Percentiles rank a stretch among this genome's conserved stretches.
phyloP scores from a whole-genome alignment of 2,888 invertebrate genomes.

The Troides oblongomaculatus region DNA sequence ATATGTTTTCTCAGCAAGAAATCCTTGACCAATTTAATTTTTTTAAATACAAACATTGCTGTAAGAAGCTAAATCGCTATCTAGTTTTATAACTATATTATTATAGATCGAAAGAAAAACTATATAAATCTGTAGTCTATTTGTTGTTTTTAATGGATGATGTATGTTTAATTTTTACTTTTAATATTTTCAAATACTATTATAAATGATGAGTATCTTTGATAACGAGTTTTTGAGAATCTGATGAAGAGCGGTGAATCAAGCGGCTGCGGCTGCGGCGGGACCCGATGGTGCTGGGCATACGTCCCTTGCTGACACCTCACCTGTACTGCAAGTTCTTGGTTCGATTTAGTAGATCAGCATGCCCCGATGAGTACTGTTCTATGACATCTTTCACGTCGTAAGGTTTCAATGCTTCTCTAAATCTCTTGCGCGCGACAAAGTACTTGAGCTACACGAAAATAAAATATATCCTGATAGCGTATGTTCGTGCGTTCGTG shows the following conservation, averaged over 20 bases:
- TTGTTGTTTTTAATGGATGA: neutral
- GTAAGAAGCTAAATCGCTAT: too few relatives aligned
- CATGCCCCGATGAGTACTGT: slow-evolving; percentile 93
- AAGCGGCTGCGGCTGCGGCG: slow-evolving; percentile 37
- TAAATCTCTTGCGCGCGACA: slow-evolving; percentile 94
- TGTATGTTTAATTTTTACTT: neutral
- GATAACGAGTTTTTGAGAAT: slow-evolving; percentile 2
- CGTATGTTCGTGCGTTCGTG: slow-evolving; percentile 25
- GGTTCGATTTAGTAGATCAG: slow-evolving; percentile 92
- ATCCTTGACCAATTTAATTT: too few relatives aligned
- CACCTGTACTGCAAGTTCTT: slow-evolving; percentile 92
- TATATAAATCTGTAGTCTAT: neutral
- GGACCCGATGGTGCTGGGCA: slow-evolving; percentile 56
- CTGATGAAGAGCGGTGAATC: slow-evolving; percentile 26
- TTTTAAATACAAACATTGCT: too few relatives aligned
- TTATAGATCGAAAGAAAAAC: too few relatives aligned
- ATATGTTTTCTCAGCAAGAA: too few relatives aligned
- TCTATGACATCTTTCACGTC: slow-evolving; percentile 97
- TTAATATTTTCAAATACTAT: neutral
- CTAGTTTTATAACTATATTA: too few relatives aligned
- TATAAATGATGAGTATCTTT: slow-evolving; percentile 9
- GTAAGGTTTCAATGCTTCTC: slow-evolving; percentile 94
- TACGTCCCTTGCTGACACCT: slow-evolving; percentile 48
- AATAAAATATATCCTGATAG: slow-evolving; percentile 68
- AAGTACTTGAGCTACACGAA: slow-evolving; percentile 90